Evolutionary conservation across 2,797 vertebrate species (phyloP).

Genomic region (Tapera naevia): DNA sequence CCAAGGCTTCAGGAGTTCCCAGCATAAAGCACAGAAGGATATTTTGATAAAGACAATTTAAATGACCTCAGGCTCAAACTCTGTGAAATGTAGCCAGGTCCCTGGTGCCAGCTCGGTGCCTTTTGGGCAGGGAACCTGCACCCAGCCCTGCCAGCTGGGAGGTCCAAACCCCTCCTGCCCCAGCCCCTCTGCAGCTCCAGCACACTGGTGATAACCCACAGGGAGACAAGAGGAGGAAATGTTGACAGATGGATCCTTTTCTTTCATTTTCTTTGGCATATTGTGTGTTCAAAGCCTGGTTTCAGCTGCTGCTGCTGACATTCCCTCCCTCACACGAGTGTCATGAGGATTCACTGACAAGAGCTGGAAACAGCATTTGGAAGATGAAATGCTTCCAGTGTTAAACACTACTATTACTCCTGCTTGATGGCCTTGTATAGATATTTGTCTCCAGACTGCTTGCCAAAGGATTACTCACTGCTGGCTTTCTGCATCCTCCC

Average conservation of each 20-base stretch:
- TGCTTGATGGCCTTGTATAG: neutral
- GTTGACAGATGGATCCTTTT: neutral
- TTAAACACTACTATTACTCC: neutral
- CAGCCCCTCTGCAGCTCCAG: neutral
- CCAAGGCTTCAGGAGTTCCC: neutral
- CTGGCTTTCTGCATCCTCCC: neutral
- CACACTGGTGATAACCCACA: neutral
- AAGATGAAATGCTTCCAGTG: slow-evolving; percentile 30
- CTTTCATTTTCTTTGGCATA: neutral
- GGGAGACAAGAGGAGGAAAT: neutral
- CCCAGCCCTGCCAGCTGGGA: neutral
- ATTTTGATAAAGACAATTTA: neutral
- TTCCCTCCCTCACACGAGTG: neutral
- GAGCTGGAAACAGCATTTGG: neutral
- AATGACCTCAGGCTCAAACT: neutral
- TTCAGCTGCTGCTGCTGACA: slow-evolving; percentile 32
- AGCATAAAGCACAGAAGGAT: neutral
- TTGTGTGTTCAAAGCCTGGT: neutral
- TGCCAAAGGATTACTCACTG: slow-evolving; percentile 21
- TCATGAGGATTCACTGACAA: slow-evolving; percentile 2
- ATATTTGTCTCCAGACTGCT: neutral
- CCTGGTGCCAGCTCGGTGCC: rapidly evolving
- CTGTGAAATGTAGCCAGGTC: neutral
- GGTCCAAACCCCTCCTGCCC: neutral
- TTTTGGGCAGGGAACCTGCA: neutral